These are phyloP conservation scores for Chesias legatella DNA, from an alignment of 2,888 invertebrate species.

Conservation along the genomic window DNA sequence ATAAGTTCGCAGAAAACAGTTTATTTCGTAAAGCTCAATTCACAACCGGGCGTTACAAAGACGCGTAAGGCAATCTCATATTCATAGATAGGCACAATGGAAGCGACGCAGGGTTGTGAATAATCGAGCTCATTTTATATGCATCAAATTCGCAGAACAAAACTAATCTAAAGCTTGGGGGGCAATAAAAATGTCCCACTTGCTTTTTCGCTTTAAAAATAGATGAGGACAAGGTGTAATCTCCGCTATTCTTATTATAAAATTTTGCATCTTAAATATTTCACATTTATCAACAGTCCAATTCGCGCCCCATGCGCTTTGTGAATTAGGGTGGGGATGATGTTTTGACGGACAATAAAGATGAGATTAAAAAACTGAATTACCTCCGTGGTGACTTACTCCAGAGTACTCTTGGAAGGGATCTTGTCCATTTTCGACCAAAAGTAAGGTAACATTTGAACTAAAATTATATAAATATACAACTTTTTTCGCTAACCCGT, in stretches of 20 bases:
- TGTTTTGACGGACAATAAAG: constrained; percentile 53
- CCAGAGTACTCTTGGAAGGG: constrained; percentile 18
- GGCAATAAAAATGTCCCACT: constrained; percentile 78
- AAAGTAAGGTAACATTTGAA: too few relatives aligned
- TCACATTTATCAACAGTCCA: constrained; percentile 62
- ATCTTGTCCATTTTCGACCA: neutral
- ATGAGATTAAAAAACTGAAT: constrained; percentile 42
- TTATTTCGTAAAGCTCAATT: too few relatives aligned
- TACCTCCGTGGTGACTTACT: constrained; percentile 32
- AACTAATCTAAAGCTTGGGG: constrained; percentile 74
- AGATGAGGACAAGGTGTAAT: constrained; percentile 76
- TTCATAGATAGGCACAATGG: constrained; percentile 56
- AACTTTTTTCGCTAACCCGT: too few relatives aligned
- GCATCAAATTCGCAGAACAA: constrained; percentile 79
- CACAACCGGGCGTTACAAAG: too few relatives aligned
- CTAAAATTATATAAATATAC: too few relatives aligned
- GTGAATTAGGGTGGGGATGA: constrained; percentile 52
- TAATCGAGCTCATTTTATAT: constrained; percentile 77
- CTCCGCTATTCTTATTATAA: constrained; percentile 74
- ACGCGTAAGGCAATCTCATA: constrained; percentile 52
- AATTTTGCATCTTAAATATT: constrained; percentile 73
- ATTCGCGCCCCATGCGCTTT: constrained; percentile 47
- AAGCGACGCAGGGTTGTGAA: constrained; percentile 64
- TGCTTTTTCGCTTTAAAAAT: constrained; percentile 69
- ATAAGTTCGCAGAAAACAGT: too few relatives aligned